A percentile compares a stretch with the other conserved stretches of the same genome.
Evolutionary conservation across 2,113 vertebrate genomes (phyloP).

Genomic region (Patagioenas fasciata): DNA sequence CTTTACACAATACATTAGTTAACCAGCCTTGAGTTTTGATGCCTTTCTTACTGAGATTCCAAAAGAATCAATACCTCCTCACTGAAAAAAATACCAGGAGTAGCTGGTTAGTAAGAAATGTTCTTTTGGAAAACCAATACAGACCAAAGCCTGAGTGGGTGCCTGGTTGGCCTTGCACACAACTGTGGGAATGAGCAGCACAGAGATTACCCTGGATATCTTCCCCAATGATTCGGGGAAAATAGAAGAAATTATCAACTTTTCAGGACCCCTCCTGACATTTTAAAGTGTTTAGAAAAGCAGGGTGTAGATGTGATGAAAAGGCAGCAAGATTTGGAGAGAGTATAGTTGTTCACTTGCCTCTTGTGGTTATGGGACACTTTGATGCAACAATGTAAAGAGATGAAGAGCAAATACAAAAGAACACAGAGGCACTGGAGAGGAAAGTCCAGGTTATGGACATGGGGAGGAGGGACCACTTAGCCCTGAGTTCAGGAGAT

Average conservation of each 20-base stretch:
- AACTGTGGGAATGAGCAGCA: background rate
- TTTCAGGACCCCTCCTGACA: background rate
- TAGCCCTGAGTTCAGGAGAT: background rate
- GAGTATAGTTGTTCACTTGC: background rate
- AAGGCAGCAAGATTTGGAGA: background rate
- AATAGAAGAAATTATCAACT: background rate
- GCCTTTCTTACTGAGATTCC: background rate
- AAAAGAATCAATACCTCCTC: background rate
- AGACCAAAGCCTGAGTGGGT: background rate
- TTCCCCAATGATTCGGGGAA: background rate
- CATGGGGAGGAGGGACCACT: background rate
- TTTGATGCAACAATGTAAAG: background rate
- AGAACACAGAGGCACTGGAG: background rate
- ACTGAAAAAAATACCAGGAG: background rate
- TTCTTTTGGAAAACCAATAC: background rate
- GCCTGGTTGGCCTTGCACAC: background rate
- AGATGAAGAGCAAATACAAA: background rate
- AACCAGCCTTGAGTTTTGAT: background rate
- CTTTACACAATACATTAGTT: background rate
- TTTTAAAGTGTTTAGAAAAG: background rate
- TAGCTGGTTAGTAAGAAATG: background rate
- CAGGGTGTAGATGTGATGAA: background rate
- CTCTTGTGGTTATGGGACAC: accelerated
- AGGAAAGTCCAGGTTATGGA: background rate
- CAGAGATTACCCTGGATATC: background rate